These are phyloP conservation scores for Mobula birostris DNA, from an alignment of 2,113 vertebrate species.

Conservation along the genomic window DNA sequence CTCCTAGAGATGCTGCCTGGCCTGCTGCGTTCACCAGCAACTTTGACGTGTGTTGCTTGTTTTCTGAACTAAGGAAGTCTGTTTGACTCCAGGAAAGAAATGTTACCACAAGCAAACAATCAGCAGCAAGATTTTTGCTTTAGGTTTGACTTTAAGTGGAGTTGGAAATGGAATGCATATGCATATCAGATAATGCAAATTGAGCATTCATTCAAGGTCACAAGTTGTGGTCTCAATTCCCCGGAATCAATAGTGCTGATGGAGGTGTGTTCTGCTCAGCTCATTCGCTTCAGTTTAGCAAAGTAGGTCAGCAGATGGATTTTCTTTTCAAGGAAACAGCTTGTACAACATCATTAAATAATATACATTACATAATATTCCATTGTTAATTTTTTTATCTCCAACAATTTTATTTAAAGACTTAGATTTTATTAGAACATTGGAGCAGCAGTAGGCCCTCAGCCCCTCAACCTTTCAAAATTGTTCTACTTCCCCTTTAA, in stretches of 20 bases:
- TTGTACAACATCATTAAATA: not conserved
- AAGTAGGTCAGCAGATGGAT: not conserved
- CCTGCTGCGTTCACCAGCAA: too few relatives aligned
- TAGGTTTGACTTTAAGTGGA: not conserved
- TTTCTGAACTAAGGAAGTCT: not conserved
- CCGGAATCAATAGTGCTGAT: not conserved
- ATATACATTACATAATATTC: not conserved
- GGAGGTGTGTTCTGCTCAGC: not conserved
- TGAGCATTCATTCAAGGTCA: slow-evolving; percentile 13
- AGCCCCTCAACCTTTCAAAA: too few relatives aligned
- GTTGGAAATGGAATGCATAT: not conserved
- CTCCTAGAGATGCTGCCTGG: too few relatives aligned
- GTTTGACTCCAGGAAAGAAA: not conserved
- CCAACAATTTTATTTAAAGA: not conserved
- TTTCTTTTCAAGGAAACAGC: not conserved
- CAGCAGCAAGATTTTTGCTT: not conserved
- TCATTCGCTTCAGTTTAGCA: not conserved
- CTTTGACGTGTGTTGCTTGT: too few relatives aligned
- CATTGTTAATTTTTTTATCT: not conserved
- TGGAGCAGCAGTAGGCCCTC: too few relatives aligned
- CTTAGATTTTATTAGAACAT: not conserved
- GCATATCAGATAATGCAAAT: not conserved
- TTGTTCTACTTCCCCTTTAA: too few relatives aligned
- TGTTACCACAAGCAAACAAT: not conserved
- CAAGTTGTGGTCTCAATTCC: slow-evolving; percentile 8